phyloP scores from a whole-genome alignment of 2,113 vertebrate species.

The Chionomys nivalis region DNA sequence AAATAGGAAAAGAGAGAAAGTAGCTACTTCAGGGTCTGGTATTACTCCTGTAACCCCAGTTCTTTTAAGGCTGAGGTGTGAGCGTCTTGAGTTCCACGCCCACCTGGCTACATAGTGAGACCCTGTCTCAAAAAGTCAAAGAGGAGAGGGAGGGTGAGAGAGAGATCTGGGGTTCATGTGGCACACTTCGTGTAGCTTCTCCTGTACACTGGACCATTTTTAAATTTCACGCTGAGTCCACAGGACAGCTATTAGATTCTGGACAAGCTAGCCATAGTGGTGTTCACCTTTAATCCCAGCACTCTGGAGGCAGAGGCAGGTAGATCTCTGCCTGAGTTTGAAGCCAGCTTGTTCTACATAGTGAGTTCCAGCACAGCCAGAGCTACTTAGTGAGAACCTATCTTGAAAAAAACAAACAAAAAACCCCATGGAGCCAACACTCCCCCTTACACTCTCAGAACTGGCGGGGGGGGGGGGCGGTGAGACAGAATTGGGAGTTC shows the following conservation, averaged over 20 bases:
- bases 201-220: neutral
- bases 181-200: neutral
- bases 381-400: neutral
- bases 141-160: neutral
- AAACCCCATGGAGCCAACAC: neutral
- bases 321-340: neutral
- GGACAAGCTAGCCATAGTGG: neutral
- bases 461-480: neutral
- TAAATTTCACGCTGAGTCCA: neutral
- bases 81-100: neutral
- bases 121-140: neutral
- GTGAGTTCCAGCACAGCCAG: neutral
- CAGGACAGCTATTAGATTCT: neutral
- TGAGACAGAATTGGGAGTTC: neutral
- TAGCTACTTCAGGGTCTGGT: neutral
- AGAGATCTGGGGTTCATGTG: neutral
- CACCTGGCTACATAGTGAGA: neutral
- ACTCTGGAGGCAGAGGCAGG: neutral
- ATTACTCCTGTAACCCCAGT: neutral
- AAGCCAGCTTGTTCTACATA: neutral
- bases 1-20: neutral
- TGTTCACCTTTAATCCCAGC: accelerated
- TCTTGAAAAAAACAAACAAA: neutral
- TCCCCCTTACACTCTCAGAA: too few relatives aligned
- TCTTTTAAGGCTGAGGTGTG: neutral